These are phyloP conservation scores for Drosophila trapezifrons DNA, from an alignment of 1,140 invertebrate species.

Conservation along the genomic window DNA sequence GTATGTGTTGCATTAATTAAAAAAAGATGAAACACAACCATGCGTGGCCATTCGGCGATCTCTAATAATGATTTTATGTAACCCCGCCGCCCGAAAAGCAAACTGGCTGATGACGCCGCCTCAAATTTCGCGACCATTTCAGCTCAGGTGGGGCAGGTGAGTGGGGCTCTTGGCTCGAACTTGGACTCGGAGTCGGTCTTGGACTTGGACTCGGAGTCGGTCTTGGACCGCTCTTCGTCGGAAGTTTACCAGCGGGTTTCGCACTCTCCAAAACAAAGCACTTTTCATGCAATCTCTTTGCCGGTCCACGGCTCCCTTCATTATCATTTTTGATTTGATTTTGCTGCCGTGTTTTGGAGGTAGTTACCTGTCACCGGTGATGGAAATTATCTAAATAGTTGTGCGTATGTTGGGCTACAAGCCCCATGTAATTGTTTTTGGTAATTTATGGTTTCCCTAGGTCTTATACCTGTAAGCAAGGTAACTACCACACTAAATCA, in stretches of 20 bases:
- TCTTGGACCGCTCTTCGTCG: constrained; percentile 30
- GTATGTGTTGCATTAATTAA: constrained; percentile 74
- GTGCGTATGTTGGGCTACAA: constrained; percentile 14
- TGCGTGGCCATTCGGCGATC: constrained; percentile 47
- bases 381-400: constrained; percentile 14
- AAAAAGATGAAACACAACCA: constrained; percentile 64
- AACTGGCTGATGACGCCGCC: constrained; percentile 40
- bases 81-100: constrained; percentile 58
- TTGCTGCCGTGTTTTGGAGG: constrained; percentile 11
- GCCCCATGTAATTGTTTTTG: constrained; percentile 8
- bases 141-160: constrained; percentile 26
- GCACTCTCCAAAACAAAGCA: constrained; percentile 33
- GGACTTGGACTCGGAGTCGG: background rate
- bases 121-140: constrained; percentile 34
- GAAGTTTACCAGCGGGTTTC: constrained; percentile 54
- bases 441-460: constrained; percentile 7
- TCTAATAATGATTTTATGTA: constrained; percentile 77
- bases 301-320: constrained; percentile 50
- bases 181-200: background rate
- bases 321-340: constrained; percentile 49
- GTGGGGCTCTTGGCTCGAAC: background rate
- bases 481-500: background rate
- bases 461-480: background rate
- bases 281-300: constrained; percentile 43
- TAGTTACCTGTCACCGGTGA: constrained; percentile 21